A percentile compares a stretch with the other conserved stretches of the same genome.
Evolutionary conservation across 2,888 invertebrate genomes (phyloP).

Genomic region (Tinea semifulvella): DNA sequence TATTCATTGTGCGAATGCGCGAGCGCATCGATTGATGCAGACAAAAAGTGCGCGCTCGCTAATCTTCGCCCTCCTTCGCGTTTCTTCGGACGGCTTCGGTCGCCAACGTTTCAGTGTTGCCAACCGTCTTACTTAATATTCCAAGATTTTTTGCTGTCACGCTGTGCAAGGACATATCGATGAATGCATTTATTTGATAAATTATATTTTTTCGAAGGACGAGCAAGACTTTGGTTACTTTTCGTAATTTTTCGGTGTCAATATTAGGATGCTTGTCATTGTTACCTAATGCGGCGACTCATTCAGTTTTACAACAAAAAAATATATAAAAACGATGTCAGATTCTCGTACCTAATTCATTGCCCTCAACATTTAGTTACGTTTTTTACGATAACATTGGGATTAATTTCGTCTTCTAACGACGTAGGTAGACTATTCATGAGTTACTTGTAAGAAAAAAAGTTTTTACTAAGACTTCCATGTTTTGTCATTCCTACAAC

Average conservation of each 20-base stretch:
- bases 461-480: too few species aligned
- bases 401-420: too few species aligned
- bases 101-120: constrained; percentile 42
- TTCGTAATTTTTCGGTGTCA: constrained; percentile 46
- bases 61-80: constrained; percentile 61
- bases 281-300: constrained; percentile 27
- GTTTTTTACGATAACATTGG: too few species aligned
- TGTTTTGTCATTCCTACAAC: too few species aligned
- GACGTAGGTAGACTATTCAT: too few species aligned
- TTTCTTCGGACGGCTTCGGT: constrained; percentile 41
- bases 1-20: constrained; percentile 66
- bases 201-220: constrained; percentile 35
- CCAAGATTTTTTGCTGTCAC: constrained; percentile 63
- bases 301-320: too few species aligned
- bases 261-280: constrained; percentile 28
- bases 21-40: constrained; percentile 67
- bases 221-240: constrained; percentile 30
- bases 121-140: constrained; percentile 57
- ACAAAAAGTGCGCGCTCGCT: constrained; percentile 63
- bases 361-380: too few species aligned
- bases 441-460: too few species aligned
- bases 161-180: constrained; percentile 60
- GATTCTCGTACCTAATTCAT: too few species aligned
- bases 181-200: constrained; percentile 63
- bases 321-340: too few species aligned